Evolutionary conservation across 2,888 invertebrate genomes (phyloP), one percentile per base, ranked within the genome.

Genomic region (Leptogaster cylindrica): DNA sequence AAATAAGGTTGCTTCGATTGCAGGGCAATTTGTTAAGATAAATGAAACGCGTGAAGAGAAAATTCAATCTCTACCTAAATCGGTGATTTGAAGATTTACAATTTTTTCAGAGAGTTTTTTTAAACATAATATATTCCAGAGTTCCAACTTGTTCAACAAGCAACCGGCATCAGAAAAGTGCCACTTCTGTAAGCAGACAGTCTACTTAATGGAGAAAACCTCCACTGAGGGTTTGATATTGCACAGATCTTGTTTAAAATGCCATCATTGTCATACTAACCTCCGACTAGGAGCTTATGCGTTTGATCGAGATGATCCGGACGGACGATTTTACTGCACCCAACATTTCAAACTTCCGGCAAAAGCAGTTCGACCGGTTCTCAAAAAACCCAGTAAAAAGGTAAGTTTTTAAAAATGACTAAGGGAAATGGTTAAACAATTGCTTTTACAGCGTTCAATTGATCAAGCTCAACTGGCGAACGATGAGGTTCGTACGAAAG

Each of bases 231-330:
- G 95, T 12, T 86, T 92, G 75, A 92, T 92, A 76, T 88, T 97
- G 79, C 97, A 97, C 82, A 88, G 95, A 67, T 90, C 91, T 46
- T 97, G 97, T 83, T 93, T 97, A 83, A 89, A 93, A 70, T 97
- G 97, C 82, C 92, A 95, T 79, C 93, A 94, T 78, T 97, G 97
- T 82, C 89, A 89, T 75, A 88, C 90, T 3, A 89, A 90, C 69
- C 84, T 97, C 48, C 86, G 95, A 50, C 87, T 95, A 48, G 87
- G 87, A 48, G 89, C 87, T 68, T 91, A 91, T 76, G 84, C 87
- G 44, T 90, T 87, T 75, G 89, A 91, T 77, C 83, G 87, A 14
- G 88, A 89, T 71, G 88, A 88, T 71, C 84, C 86, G 18, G 86
- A 85, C 74, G 87, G 87, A 48, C 86, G 86, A 51, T 83, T 93